These are phyloP conservation scores for Drosophila sp. DNA, from an alignment of 1,140 invertebrate species.

Conservation along the genomic window DNA sequence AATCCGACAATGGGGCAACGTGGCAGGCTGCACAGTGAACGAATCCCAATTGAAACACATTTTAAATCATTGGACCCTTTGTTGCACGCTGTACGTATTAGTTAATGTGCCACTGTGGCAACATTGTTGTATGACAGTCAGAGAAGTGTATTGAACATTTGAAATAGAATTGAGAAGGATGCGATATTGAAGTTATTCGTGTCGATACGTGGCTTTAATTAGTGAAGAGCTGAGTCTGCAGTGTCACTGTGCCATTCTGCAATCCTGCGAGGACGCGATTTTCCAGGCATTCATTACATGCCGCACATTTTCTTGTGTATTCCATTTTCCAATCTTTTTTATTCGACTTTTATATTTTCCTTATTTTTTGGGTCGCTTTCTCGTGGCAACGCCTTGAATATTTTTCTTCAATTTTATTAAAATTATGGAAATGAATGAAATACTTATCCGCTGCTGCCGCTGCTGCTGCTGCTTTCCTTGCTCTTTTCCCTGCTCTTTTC, in stretches of 20 bases:
- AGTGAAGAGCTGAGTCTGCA: not conserved
- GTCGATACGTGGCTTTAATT: too few relatives aligned
- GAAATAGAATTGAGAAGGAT: too few relatives aligned
- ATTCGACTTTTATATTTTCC: conserved; percentile 27
- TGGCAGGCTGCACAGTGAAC: conserved; percentile 7
- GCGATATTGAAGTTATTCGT: too few relatives aligned
- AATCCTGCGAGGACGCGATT: not conserved
- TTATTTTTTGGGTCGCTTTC: conserved; percentile 40
- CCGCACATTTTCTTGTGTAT: conserved; percentile 68
- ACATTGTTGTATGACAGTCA: too few relatives aligned
- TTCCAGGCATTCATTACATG: conserved; percentile 37
- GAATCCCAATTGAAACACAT: not conserved
- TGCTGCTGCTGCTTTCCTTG: conserved; percentile 37
- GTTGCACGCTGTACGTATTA: too few relatives aligned
- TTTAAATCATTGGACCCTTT: too few relatives aligned
- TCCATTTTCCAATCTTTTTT: conserved; percentile 27
- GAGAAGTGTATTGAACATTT: too few relatives aligned
- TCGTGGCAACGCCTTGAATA: conserved; percentile 70
- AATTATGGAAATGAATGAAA: conserved; percentile 83
- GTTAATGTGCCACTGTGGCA: too few relatives aligned
- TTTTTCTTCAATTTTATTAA: conserved; percentile 84
- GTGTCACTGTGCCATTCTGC: conserved; percentile 18
- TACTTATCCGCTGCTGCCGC: conserved; percentile 46
- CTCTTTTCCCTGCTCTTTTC: not conserved
- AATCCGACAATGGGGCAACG: conserved; percentile 12